These are phyloP conservation scores for Pomacea maculata DNA, from an alignment of 1,140 invertebrate genomes.

Conservation along the genomic window DNA sequence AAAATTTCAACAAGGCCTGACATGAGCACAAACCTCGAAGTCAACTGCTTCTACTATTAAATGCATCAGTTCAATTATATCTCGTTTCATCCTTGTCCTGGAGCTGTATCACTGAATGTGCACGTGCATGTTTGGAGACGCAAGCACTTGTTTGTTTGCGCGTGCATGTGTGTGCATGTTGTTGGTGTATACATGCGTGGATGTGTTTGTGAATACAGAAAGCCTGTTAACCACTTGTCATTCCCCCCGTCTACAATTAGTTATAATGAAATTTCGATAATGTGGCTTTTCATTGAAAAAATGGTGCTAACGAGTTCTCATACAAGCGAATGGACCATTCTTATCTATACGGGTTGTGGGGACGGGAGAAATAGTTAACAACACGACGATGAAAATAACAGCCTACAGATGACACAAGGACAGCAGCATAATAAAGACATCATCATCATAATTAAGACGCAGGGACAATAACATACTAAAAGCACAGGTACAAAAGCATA, in stretches of 20 bases:
- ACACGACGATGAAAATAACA: neutral
- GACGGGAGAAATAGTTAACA: neutral
- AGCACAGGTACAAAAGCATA: neutral
- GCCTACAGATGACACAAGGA: neutral
- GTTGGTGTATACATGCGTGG: constrained; percentile 3
- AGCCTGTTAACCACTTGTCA: neutral
- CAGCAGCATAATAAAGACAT: neutral
- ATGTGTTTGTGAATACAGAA: neutral
- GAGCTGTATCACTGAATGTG: too few relatives aligned
- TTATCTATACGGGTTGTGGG: neutral
- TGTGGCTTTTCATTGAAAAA: neutral
- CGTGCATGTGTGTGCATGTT: neutral
- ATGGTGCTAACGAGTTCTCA: neutral
- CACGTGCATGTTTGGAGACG: neutral
- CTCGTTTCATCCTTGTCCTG: too few relatives aligned
- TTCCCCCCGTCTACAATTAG: too few relatives aligned
- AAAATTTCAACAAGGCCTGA: neutral
- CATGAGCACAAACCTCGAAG: neutral
- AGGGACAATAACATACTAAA: neutral
- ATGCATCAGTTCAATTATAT: neutral
- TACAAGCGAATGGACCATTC: neutral
- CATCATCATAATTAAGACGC: neutral
- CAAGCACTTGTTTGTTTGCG: neutral
- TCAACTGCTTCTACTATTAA: neutral
- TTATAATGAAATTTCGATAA: neutral